Base-by-base conservation (phyloP, 30 jellyfish, hydroid and myxozoan genomes). In the Hydractinia echinata region DNA sequence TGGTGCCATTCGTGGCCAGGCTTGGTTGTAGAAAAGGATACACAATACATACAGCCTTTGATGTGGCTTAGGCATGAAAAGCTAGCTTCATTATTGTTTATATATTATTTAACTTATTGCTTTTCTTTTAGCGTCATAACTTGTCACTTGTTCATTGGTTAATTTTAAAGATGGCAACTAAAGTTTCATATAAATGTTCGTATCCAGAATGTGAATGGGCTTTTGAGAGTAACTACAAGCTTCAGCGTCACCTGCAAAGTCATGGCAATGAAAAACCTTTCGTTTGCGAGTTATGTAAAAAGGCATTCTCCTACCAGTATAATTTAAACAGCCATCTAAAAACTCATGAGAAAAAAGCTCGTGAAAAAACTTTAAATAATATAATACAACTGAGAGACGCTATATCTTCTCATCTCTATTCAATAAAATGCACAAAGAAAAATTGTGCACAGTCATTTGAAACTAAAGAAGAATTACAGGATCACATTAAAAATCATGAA, bases 211-310 rank as follows among this genome's bases (percentile, higher is more conserved):
- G 85, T 30, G 55, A 55, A 7, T 77, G 85, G 85, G 53, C 77
- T 18, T 77, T 77, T 61, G 18, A 79, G 1, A 51, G 66, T n/a
- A 44, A 20, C 6, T 77, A 77, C 82, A 77, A 77, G 53, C 85
- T 77, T n/a, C 53, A 55, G 18, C 85, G 85, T 54, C 85, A 77
- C 30, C 5, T 77, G 7, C 53, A 61, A 60, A 18, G 62, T 13
- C 85, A 77, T 77, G 60, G 79, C 60, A 79, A 79, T 77, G 85
- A 20, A 77, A 77, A 77, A n/a, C 79, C 85, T 9, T 54, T 10
- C 39, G 4, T 51, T 7, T 77, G 85, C 60, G 55, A 51, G 18
- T 18, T 51, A 20, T 77, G 85, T 77, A 60, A 55, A 2, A 61
- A 51, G 4, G 51, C 51, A 16, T 77, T 77, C 60, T 16, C 85